Evolutionary conservation across 2,113 vertebrate species (phyloP).

Genomic region (Meriones unguiculatus): DNA sequence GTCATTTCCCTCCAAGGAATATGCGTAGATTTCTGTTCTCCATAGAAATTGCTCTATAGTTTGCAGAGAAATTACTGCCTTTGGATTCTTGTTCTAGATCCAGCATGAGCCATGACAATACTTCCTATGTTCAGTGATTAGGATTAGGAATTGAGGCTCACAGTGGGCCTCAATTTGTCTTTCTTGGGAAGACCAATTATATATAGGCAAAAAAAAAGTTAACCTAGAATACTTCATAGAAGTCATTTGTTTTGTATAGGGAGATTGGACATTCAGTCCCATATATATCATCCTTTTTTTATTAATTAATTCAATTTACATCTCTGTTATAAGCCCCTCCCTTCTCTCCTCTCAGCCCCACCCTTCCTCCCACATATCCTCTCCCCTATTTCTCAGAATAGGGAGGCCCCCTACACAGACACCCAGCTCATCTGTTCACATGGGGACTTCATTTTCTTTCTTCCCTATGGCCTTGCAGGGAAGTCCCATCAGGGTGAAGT

Average conservation of each 20-base stretch:
- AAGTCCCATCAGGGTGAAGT: no score
- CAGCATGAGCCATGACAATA: neutral
- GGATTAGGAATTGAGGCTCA: neutral
- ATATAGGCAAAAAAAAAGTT: neutral
- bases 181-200: neutral
- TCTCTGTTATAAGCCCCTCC: no score
- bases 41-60: neutral
- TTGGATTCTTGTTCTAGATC: neutral
- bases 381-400: no score
- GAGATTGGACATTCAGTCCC: neutral
- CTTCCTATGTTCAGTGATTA: neutral
- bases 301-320: no score
- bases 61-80: neutral
- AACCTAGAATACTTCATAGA: neutral
- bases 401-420: no score
- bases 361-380: no score
- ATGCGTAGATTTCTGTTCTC: neutral
- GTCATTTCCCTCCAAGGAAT: neutral
- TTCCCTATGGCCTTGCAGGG: no score
- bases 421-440: no score
- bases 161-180: neutral
- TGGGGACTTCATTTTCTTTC: no score
- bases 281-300: neutral
- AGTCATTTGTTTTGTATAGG: neutral
- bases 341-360: no score